Conservation (phyloP, 2,113 vertebrate species). For the Natator depressus region DNA sequence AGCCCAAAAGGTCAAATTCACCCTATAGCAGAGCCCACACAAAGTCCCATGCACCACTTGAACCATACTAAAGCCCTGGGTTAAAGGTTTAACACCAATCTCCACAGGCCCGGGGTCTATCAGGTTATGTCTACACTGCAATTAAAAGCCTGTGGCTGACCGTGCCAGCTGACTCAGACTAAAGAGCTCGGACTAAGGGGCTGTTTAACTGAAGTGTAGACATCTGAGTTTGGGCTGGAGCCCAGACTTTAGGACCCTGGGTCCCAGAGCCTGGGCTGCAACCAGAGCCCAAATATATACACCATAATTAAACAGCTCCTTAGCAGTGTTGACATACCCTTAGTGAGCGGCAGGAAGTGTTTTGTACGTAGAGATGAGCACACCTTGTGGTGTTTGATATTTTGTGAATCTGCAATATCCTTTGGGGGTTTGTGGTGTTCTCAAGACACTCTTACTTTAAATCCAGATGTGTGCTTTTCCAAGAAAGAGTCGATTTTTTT, state of each 20-base stretch:
- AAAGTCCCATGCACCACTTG: background rate
- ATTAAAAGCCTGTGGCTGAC: background rate
- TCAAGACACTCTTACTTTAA: background rate
- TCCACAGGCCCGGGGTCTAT: background rate
- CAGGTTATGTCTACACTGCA: background rate
- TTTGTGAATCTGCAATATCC: background rate
- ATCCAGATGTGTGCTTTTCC: background rate
- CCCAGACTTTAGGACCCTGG: too few relatives aligned
- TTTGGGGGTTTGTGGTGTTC: background rate
- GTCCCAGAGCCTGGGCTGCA: too few relatives aligned
- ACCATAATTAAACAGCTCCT: background rate
- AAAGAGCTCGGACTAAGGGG: background rate
- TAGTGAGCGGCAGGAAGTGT: background rate
- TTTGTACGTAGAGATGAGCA: background rate
- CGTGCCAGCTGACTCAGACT: background rate
- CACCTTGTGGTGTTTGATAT: background rate
- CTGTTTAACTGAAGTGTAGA: background rate
- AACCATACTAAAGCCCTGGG: background rate
- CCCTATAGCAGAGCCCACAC: background rate
- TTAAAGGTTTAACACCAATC: background rate
- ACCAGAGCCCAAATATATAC: too few relatives aligned
- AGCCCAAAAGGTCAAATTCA: background rate
- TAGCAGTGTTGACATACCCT: background rate
- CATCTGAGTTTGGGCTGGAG: background rate
- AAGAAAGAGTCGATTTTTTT: background rate